A percentile compares a stretch with the other conserved stretches of the same genome.
These are phyloP conservation scores for Ormyrus thymus DNA, from an alignment of 2,888 invertebrate species.

Conservation along the genomic window DNA sequence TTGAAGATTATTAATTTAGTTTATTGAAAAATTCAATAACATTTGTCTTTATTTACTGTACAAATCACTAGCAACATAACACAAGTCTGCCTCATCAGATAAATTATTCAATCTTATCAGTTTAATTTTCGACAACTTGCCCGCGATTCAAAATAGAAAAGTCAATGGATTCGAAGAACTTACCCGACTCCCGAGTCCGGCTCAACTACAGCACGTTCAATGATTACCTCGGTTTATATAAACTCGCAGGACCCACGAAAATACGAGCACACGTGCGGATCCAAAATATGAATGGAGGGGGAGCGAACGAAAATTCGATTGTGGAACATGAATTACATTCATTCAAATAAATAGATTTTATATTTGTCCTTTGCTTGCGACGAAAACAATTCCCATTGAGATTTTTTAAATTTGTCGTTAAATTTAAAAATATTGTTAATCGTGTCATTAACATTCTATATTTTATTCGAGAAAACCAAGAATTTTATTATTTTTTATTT, in stretches of 20 bases:
- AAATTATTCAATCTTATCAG: not conserved
- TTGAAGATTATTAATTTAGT: too few relatives aligned
- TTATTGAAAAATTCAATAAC: too few relatives aligned
- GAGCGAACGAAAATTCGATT: not conserved
- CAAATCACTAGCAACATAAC: too few relatives aligned
- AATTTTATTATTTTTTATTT: too few relatives aligned
- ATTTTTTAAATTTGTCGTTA: not conserved
- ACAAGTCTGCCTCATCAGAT: not conserved
- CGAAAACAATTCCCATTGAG: too few relatives aligned
- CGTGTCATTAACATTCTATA: too few relatives aligned
- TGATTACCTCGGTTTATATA: slow-evolving; percentile 20
- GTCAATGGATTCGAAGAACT: slow-evolving; percentile 15
- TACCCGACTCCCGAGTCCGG: slow-evolving; percentile 5
- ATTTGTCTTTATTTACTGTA: too few relatives aligned
- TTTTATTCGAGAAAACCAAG: too few relatives aligned
- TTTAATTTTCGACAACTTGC: not conserved
- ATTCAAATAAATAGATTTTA: too few relatives aligned
- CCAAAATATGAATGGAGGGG: slow-evolving; percentile 6
- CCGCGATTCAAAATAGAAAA: not conserved
- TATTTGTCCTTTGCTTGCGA: too few relatives aligned
- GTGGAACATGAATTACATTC: not conserved
- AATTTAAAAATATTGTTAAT: not conserved
- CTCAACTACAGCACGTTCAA: slow-evolving; percentile 3
- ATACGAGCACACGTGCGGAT: not conserved
- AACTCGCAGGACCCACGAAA: not conserved